phyloP scores from a whole-genome alignment of 2,888 invertebrate genomes.

The Steinernema carpocapsae region DNA sequence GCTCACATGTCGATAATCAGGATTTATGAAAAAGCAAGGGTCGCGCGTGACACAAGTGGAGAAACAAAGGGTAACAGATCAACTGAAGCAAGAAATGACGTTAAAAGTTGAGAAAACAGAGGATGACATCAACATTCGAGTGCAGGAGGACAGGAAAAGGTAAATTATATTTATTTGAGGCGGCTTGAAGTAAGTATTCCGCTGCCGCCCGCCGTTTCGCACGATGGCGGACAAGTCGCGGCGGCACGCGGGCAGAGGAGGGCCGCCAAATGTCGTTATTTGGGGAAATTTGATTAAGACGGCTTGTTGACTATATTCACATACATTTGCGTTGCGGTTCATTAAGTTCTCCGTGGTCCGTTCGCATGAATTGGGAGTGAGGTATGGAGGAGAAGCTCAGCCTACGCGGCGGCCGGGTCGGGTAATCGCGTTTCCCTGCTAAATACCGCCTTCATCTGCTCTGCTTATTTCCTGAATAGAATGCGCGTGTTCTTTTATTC shows the following conservation, averaged over 20 bases:
- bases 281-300: constrained; percentile 29
- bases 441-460: too few relatives aligned
- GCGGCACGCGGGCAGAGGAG: constrained; percentile 16
- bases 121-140: too few relatives aligned
- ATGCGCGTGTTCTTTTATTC: too few relatives aligned
- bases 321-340: constrained; percentile 20
- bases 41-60: background rate
- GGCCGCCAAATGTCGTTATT: constrained; percentile 30
- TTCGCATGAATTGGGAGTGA: background rate
- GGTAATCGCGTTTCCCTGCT: too few relatives aligned
- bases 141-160: background rate
- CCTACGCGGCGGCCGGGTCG: too few relatives aligned
- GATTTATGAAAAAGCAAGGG: background rate
- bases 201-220: constrained; percentile 24
- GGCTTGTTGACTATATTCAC: constrained; percentile 20
- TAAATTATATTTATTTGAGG: background rate
- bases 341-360: constrained; percentile 2
- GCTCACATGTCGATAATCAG: background rate
- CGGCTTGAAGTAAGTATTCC: background rate
- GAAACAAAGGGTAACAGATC: too few relatives aligned
- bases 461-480: too few relatives aligned
- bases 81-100: too few relatives aligned
- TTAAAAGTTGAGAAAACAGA: too few relatives aligned
- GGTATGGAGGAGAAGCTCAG: too few relatives aligned
- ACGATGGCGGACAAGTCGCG: background rate